Conservation (phyloP, 2,888 invertebrate genomes). For the Ectemnius continuus region DNA sequence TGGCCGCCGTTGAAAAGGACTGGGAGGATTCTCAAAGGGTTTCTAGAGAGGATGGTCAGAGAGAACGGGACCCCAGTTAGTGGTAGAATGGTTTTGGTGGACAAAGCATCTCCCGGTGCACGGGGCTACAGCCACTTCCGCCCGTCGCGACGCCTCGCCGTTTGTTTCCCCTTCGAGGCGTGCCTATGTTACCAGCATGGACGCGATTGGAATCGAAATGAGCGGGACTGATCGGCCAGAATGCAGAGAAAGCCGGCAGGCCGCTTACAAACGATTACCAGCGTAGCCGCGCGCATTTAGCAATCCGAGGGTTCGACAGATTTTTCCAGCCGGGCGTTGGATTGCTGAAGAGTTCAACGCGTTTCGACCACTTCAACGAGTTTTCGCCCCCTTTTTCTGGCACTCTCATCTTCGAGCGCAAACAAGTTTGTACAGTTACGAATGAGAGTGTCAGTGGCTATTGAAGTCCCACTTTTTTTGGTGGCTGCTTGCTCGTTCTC, state of each 20-base stretch:
- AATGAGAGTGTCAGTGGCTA: conserved; percentile 24
- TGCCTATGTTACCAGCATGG: conserved; percentile 42
- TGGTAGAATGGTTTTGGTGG: conserved; percentile 33
- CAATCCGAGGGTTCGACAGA: no score
- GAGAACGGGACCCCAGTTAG: conserved; percentile 6
- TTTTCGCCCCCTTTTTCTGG: neutral
- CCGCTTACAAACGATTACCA: conserved; percentile 11
- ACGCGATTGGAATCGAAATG: conserved; percentile 53
- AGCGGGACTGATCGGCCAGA: conserved; percentile 23
- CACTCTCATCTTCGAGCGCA: conserved; percentile 10
- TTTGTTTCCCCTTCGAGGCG: conserved; percentile 50
- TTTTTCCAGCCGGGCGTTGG: neutral
- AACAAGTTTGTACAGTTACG: conserved; percentile 28
- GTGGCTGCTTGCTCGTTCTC: neutral
- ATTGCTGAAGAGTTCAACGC: neutral
- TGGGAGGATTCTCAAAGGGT: neutral
- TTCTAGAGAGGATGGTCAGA: neutral
- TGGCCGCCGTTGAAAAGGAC: neutral
- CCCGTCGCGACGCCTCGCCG: conserved; percentile 54
- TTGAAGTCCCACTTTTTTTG: conserved; percentile 26
- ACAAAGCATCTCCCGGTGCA: conserved; percentile 37
- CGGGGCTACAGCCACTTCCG: conserved; percentile 54
- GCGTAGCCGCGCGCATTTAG: neutral
- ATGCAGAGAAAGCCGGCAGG: conserved; percentile 28
- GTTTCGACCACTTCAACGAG: neutral